These are phyloP conservation scores for Gambusia affinis DNA, from an alignment of 2,113 vertebrate genomes.

Conservation along the genomic window DNA sequence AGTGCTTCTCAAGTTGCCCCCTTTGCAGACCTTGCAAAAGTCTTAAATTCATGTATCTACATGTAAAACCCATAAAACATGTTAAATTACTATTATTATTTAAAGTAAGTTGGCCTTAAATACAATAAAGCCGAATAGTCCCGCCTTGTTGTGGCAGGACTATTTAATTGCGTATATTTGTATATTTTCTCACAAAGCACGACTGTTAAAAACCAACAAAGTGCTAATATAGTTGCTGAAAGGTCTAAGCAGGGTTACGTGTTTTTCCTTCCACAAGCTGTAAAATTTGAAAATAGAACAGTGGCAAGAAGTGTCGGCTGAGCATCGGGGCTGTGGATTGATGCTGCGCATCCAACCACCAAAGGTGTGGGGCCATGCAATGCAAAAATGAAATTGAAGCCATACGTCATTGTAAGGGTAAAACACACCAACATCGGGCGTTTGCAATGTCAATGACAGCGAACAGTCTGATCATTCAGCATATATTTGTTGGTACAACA, in stretches of 20 bases:
- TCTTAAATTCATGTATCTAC: too few species aligned
- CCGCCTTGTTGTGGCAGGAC: too few species aligned
- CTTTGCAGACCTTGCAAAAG: too few species aligned
- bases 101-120: too few species aligned
- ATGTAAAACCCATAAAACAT: too few species aligned
- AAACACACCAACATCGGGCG: background rate
- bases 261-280: background rate
- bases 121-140: too few species aligned
- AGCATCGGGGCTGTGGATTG: background rate
- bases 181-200: background rate
- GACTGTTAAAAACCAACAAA: too few species aligned
- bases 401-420: background rate
- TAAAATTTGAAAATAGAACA: background rate
- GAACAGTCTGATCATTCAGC: background rate
- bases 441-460: background rate
- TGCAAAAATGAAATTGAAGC: background rate
- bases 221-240: background rate
- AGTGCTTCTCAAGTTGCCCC: too few species aligned
- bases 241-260: background rate
- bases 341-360: background rate
- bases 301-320: background rate
- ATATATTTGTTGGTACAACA: background rate
- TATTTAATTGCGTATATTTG: too few species aligned
- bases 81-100: too few species aligned
- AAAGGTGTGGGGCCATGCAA: background rate